phyloP scores from a whole-genome alignment of 2,113 vertebrate species.

The Spilogale gracilis region DNA sequence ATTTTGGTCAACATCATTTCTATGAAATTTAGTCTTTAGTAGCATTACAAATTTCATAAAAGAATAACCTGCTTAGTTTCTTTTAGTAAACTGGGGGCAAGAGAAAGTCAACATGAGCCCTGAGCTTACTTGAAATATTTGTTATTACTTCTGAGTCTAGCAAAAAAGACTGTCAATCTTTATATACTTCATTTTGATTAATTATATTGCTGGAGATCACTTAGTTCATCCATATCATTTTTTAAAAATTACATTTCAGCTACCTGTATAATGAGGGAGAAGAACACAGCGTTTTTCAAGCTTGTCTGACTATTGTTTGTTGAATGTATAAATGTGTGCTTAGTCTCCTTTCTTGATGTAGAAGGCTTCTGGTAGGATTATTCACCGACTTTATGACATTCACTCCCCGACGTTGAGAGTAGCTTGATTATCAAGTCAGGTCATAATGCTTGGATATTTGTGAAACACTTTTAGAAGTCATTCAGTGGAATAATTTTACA shows the following conservation, averaged over 20 bases:
- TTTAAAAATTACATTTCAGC: background rate
- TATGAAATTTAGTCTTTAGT: background rate
- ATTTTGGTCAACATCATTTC: background rate
- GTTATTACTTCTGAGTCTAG: background rate
- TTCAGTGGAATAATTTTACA: background rate
- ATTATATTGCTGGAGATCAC: background rate
- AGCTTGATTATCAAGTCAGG: conserved; percentile 6
- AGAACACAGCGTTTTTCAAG: background rate
- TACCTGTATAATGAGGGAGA: background rate
- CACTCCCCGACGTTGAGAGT: background rate
- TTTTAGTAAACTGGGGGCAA: background rate
- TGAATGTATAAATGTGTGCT: conserved; percentile 28
- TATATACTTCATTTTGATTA: background rate
- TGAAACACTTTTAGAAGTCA: conserved; percentile 58
- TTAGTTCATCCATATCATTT: background rate
- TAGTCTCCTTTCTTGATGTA: background rate
- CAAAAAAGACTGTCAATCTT: background rate
- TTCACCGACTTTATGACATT: background rate
- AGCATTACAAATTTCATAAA: background rate
- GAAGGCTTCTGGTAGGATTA: background rate
- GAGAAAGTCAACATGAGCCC: background rate
- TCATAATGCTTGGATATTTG: conserved; percentile 15
- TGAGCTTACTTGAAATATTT: background rate
- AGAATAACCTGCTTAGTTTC: background rate
- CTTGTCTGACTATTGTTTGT: conserved; percentile 2